Base-by-base conservation (phyloP, 2,797 vertebrate genomes). In the Denticeps clupeoides region DNA sequence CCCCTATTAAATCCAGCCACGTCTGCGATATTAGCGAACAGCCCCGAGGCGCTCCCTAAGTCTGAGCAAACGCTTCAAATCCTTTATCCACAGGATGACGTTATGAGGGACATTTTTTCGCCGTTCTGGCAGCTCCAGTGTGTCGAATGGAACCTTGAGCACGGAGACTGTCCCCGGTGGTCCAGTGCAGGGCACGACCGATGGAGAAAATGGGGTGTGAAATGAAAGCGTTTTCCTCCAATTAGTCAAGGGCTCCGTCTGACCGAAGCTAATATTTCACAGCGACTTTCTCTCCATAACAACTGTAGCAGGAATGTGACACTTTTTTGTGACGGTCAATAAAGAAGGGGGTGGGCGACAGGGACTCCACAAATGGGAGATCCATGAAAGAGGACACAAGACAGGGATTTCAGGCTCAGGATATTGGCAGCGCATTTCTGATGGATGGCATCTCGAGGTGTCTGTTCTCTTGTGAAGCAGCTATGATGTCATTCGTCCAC, bases 181-280 rank as follows among this genome's bases (percentile, higher is more conserved):
- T 37, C 31, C 24, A 15, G 37, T 13, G 46, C 23, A 18, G 25
- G 18, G 19, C 43, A 16, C 32, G 5, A 44, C 33, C 7, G 23
- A 8, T 3, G 32, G 13, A 42, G 42, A 27, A 37, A 32, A 50
- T 45, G 40, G 28, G 18, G 24, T 18, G 7, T 51, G 29, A 50
- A 58, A 46, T 48, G 24, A 37, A 51, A 22, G 15, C 7, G 12
- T 32, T 57, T 49, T 51, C 25, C 22, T 29, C 51, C 32, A 13
- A 47, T 67, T 50, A 43, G 45, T 56, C 33, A 28, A 49, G 32
- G 59, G 40, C 44, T 28, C 48, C 58, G 27, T 48, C 55, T 50
- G 26, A 58, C 25, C 31, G 47, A 49, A 60, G 41, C 37, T 28
- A 38, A 55, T 55, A 52, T 52, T 59, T 55, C 53, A 65, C 59